Conservation (phyloP, 1,140 invertebrate species). For the Heliothis subflexa region DNA sequence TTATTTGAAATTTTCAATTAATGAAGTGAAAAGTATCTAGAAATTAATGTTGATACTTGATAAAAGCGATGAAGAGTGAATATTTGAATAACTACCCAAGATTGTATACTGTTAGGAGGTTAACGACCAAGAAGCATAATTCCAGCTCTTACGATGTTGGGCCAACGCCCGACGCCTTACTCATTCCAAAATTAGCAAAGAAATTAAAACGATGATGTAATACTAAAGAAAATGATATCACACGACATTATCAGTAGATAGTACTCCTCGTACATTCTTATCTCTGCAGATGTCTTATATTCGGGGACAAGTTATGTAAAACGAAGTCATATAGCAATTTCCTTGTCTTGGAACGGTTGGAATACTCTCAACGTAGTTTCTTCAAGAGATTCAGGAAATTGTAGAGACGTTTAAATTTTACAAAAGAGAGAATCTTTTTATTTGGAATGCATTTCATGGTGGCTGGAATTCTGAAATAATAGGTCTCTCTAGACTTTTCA, state of each 20-base stretch:
- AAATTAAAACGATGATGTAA: conserved; percentile 21
- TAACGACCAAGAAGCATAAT: background rate
- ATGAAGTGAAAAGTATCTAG: no score
- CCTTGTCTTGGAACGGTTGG: conserved; percentile 1
- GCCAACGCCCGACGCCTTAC: background rate
- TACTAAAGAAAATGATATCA: background rate
- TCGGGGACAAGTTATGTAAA: conserved; percentile 3
- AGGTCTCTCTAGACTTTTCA: no score
- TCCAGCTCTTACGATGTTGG: background rate
- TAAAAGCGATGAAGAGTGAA: background rate
- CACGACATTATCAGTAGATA: conserved; percentile 18
- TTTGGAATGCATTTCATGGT: no score
- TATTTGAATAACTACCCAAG: background rate
- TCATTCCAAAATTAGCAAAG: conserved; percentile 13
- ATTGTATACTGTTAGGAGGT: background rate
- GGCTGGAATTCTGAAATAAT: no score
- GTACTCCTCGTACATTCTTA: background rate
- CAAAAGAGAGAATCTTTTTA: background rate
- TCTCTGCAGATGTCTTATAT: background rate
- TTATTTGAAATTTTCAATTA: no score
- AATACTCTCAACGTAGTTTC: conserved; percentile 7
- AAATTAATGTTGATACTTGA: no score
- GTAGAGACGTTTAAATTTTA: background rate
- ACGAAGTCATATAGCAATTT: conserved; percentile 2
- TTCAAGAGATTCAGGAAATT: background rate